A percentile compares a stretch with the other conserved stretches of the same genome.
These are phyloP conservation scores for Zhuqinia jingwanae DNA, from an alignment of 2,888 invertebrate genomes.

Conservation along the genomic window DNA sequence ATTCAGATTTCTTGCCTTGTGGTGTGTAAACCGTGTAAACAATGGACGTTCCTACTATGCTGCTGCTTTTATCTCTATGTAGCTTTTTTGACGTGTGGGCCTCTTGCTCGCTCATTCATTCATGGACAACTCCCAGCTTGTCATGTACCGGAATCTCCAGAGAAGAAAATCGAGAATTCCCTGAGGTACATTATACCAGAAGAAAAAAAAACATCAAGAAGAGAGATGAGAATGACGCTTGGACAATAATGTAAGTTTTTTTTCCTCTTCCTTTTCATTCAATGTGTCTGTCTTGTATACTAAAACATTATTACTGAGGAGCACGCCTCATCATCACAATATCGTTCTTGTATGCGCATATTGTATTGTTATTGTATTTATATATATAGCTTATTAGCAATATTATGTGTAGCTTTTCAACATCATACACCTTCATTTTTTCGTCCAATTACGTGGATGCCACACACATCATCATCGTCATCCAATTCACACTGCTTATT, in stretches of 20 bases:
- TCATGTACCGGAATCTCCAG: conserved; percentile 23
- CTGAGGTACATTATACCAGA: conserved; percentile 2
- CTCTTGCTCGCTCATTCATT: conserved; percentile 38
- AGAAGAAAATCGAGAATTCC: background rate
- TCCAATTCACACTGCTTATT: conserved; percentile 23
- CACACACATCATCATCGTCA: conserved; percentile 49
- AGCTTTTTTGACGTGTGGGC: conserved; percentile 30
- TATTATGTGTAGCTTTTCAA: conserved; percentile 9
- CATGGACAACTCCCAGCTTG: conserved; percentile 65
- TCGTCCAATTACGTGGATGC: conserved; percentile 56
- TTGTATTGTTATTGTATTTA: background rate
- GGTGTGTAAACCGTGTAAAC: too few relatives aligned
- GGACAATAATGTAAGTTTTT: conserved; percentile 35
- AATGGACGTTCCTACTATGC: conserved; percentile 35
- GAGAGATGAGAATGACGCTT: background rate
- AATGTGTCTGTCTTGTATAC: background rate
- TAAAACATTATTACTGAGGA: conserved; percentile 40
- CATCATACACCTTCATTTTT: conserved; percentile 34
- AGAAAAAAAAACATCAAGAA: too few relatives aligned
- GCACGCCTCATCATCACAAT: conserved; percentile 41
- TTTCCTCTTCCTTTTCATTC: background rate
- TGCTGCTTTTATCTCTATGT: background rate
- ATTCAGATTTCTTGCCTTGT: too few relatives aligned
- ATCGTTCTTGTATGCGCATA: background rate
- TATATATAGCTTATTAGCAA: conserved; percentile 54